phyloP scores from a whole-genome alignment of 92 coral and sea anemone species.

The Porites cylindrica region DNA sequence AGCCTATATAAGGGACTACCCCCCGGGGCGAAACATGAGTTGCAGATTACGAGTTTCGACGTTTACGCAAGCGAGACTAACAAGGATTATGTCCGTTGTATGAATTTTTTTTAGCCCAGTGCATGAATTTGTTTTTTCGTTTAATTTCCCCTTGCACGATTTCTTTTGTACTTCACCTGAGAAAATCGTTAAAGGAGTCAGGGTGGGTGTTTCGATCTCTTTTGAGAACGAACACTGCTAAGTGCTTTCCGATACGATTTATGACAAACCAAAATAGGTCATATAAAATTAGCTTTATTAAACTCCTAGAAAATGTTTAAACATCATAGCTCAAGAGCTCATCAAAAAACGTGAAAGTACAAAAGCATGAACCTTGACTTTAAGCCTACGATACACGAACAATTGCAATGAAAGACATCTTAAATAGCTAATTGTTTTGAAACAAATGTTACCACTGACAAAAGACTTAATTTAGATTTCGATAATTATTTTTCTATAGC shows the following conservation, averaged over 20 bases:
- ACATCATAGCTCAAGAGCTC: not conserved
- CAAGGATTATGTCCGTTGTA: no score
- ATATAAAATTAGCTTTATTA: slow-evolving; percentile 35
- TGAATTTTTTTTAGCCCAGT: no score
- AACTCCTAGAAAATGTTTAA: slow-evolving; percentile 15
- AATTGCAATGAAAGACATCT: not conserved
- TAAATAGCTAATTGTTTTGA: slow-evolving; percentile 21
- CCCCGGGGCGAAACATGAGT: no score
- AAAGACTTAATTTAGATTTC: slow-evolving; percentile 15
- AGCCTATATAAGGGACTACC: no score
- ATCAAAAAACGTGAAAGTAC: slow-evolving; percentile 7
- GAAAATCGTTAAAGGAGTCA: no score
- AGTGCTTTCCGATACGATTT: not conserved
- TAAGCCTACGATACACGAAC: not conserved
- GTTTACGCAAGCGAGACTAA: no score
- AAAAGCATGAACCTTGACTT: not conserved
- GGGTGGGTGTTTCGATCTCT: no score
- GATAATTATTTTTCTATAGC: not conserved
- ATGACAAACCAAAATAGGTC: not conserved
- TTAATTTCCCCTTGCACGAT: no score
- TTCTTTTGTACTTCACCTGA: no score
- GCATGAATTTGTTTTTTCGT: no score
- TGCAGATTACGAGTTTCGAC: no score
- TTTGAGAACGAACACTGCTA: no score
- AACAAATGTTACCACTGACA: slow-evolving; percentile 30